Base-by-base conservation (phyloP, 2,113 vertebrate species). In the Ailuropoda melanoleuca region DNA sequence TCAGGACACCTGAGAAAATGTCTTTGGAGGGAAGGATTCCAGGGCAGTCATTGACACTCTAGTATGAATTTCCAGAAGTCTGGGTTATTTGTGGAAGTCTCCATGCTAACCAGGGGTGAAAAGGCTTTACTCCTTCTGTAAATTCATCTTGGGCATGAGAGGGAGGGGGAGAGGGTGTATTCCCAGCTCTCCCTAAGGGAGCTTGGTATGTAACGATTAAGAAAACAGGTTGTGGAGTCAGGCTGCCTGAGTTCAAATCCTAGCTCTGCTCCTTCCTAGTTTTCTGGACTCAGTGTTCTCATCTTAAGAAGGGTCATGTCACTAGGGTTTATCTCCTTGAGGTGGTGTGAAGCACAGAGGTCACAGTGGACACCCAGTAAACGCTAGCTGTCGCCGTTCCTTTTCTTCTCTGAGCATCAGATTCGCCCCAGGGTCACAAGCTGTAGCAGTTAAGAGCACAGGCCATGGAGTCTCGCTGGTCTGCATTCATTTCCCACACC, bases 341-440 rank as follows among this genome's bases (percentile, higher is more conserved):
- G 48, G 85, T 39, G 26, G 12, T 39, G 64, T 68, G 24, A 48
- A 43, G 24, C 55, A 83, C 58, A 92, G 43, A 23, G 4, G 37
- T 0, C 0, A 0, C 4, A 14, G 50, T 0, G 39, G 34, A 43
- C 43, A 8, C 48, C 58, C 13, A 2, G 31, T 2, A 19, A 39
- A 19, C 11, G 10, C n/a, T 9, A 12, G 26, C 26, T 17, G 2
- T 7, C 14, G 31, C 9, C 31, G 19, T 46, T 24, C 26, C 8
- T 60, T 31, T 46, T 26, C 7, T 13, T 37, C 53, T 13, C 37
- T 18, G 12, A 31, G 29, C 17, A 9, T 53, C 56, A 6, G 37
- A 39, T 8, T 72, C n/a, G 26, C 3, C 37, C 78, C 60, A 19
- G 15, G 60, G 10, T 37, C 29, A 13, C 43, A 1, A 6, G 39